Evolutionary conservation across 2,888 invertebrate species (phyloP), one percentile per base, ranked within the genome.

Genomic region (Ormyrus rosae): DNA sequence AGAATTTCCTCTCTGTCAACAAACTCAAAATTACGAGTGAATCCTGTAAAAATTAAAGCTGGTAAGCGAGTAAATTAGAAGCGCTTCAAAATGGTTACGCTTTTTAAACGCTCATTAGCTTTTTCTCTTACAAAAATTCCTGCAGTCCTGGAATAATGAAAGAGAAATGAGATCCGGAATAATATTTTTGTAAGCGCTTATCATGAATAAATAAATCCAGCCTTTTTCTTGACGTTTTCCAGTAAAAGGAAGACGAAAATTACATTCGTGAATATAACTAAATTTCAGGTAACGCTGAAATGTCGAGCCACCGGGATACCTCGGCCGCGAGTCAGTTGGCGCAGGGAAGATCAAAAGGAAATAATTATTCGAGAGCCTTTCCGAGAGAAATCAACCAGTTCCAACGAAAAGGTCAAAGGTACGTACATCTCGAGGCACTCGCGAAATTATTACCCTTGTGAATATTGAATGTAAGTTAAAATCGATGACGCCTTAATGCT

Each of bases 261-360:
- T 11, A 11, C 13, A 64, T 73, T 53, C 8, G 58, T 46, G 6
- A 53, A 53, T 48, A 56, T 76, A 71, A 76, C 65, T 53, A 46
- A 58, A 73, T 71, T 60, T 11, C 85, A 90, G 90, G 92, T 91
- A 87, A 92, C 91, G 85, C 88, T 93, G 82, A 91, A 90, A 79
- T 93, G 93, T 86, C 93, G 94, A 79, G 97, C 97, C 2, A 93
- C 93, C 78, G 97, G 97, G 10, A 94, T 95, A 88, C 97, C 97
- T 0, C 92, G 93, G 83, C 97, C 97, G 1, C 93, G 94, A 83
- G 94, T 97, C 69, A 94, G 94, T 86, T 97, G 97, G 97, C 93
- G 96, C 61, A 92, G 96, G 73, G 97, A 97, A 91, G 96, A 97
- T 89, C 95, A 95, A 58, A 93, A 92, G 79, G 95, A 96, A 87